These are phyloP conservation scores for Lepus americanus DNA, from an alignment of 2,113 vertebrate genomes.

Conservation along the genomic window DNA sequence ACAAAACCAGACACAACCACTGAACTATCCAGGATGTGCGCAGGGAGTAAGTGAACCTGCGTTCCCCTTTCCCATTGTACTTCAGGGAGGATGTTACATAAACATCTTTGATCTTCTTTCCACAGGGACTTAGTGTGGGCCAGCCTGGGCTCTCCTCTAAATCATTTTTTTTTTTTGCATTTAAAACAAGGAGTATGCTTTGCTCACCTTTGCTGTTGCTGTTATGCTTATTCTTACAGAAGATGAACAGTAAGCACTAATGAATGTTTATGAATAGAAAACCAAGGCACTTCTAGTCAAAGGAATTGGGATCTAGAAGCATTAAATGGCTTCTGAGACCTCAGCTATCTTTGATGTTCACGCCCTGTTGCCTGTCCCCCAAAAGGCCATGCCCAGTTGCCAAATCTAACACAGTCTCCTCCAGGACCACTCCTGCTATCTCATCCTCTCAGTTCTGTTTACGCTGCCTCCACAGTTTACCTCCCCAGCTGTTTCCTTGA, in stretches of 20 bases:
- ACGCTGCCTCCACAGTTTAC: neutral
- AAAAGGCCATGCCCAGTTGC: neutral
- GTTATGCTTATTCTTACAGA: neutral
- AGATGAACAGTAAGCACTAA: neutral
- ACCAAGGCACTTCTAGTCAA: neutral
- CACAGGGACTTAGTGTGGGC: neutral
- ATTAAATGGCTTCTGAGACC: neutral
- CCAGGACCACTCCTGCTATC: too few species aligned
- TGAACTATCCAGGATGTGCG: neutral
- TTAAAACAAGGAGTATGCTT: neutral
- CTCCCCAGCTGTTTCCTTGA: neutral
- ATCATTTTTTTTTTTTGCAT: neutral
- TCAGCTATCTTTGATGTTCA: neutral
- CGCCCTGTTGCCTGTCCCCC: too few species aligned
- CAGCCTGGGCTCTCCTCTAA: neutral
- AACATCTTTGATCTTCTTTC: neutral
- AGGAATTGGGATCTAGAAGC: neutral
- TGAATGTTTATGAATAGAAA: neutral
- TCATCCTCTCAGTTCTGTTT: neutral
- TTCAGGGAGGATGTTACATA: neutral
- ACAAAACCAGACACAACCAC: neutral
- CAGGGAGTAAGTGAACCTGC: neutral
- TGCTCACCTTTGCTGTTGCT: neutral
- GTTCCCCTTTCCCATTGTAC: neutral
- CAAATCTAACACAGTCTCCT: neutral